A percentile compares a stretch with the other conserved stretches of the same genome.
Conservation (phyloP, 1,140 invertebrate genomes). For the Aphelenchoides besseyi region DNA sequence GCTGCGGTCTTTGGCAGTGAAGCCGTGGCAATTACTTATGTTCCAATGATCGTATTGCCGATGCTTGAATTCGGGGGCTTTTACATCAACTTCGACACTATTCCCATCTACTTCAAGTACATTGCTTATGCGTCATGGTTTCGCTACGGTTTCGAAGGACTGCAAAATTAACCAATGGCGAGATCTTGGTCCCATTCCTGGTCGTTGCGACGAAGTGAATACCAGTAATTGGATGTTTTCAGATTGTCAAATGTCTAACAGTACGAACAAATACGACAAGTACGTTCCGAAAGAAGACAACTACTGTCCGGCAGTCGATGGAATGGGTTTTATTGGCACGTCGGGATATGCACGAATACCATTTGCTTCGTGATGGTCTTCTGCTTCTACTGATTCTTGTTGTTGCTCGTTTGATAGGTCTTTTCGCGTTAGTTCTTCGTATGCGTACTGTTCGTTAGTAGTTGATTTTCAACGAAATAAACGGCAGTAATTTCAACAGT, state of each 20-base stretch:
- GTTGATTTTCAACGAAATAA: no score
- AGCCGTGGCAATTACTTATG: conserved; percentile 14
- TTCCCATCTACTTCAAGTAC: conserved; percentile 26
- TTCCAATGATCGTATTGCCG: conserved; percentile 21
- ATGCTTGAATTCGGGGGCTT: conserved; percentile 30
- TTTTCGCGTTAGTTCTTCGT: not conserved
- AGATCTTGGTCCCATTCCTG: not conserved
- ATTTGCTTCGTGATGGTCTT: not conserved
- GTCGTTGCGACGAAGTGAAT: no score
- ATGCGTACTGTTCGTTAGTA: no score
- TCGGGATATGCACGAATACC: not conserved
- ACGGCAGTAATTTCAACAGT: no score
- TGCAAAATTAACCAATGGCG: conserved; percentile 21
- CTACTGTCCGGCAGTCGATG: not conserved
- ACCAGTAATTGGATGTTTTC: not conserved
- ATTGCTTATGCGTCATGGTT: conserved; percentile 23
- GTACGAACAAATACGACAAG: not conserved
- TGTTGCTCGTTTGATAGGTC: not conserved
- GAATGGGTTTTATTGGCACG: not conserved
- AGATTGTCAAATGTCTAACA: not conserved
- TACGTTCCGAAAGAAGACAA: not conserved
- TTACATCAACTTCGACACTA: conserved; percentile 22
- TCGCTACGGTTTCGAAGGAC: conserved; percentile 27
- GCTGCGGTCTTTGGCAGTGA: conserved; percentile 13
- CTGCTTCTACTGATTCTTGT: not conserved